Conservation (phyloP, 2,797 vertebrate species). For the Cygnus olor region DNA sequence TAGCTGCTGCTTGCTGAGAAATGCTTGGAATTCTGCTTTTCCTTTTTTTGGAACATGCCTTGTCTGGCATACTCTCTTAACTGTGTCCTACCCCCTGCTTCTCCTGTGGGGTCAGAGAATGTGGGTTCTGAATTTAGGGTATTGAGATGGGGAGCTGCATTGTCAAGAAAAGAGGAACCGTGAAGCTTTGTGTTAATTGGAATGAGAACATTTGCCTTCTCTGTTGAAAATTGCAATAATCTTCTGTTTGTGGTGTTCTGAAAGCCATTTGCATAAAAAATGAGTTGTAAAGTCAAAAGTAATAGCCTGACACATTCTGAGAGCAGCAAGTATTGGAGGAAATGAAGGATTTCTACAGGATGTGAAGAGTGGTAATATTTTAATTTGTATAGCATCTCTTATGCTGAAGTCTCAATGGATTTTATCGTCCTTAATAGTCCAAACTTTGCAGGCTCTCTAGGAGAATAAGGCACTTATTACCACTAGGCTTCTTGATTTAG, state of each 20-base stretch:
- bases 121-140: background rate
- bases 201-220: background rate
- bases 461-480: background rate
- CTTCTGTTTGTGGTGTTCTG: background rate
- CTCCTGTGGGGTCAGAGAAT: background rate
- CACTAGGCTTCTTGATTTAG: background rate
- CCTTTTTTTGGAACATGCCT: background rate
- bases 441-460: background rate
- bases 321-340: background rate
- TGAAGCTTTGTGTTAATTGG: background rate
- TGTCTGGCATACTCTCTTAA: background rate
- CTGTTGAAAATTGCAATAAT: background rate
- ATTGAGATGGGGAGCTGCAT: background rate
- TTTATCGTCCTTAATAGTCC: background rate
- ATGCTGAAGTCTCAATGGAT: background rate
- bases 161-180: background rate
- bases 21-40: background rate
- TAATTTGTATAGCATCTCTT: background rate
- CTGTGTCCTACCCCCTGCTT: background rate
- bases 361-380: background rate
- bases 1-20: background rate
- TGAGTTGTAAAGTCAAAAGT: slow-evolving; percentile 1
- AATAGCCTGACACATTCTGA: slow-evolving; percentile 10
- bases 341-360: slow-evolving; percentile 6
- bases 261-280: slow-evolving; percentile 33